phyloP scores from a whole-genome alignment of 2,797 vertebrate genomes.

The Thripadectes ignobilis region DNA sequence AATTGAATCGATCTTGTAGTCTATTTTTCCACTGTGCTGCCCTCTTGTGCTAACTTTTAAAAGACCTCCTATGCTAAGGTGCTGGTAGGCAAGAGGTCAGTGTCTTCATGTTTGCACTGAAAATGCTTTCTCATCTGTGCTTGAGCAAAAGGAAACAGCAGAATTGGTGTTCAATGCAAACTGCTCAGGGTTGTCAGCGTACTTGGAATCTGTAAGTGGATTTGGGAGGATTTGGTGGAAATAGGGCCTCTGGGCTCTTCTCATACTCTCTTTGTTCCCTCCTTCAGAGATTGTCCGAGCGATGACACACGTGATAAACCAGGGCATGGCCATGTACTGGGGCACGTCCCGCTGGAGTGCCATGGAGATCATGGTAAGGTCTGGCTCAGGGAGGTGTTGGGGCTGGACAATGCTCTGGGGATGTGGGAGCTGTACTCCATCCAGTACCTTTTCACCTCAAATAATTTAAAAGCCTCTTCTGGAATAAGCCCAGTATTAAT shows the following conservation, averaged over 20 bases:
- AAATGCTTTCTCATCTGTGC: not conserved
- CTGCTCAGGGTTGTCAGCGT: accelerated
- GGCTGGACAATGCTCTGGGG: not conserved
- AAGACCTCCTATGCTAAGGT: accelerated
- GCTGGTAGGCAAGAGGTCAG: accelerated
- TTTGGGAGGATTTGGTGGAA: not conserved
- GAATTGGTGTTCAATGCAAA: accelerated
- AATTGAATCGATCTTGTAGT: not conserved
- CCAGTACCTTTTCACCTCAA: not conserved
- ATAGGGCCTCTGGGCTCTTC: not conserved
- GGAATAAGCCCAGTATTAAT: accelerated
- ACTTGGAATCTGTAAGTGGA: accelerated
- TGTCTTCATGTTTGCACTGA: accelerated
- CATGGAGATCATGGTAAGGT: constrained; percentile 96
- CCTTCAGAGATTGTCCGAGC: constrained; percentile 92
- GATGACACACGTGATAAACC: constrained; percentile 98
- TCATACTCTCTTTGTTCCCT: not conserved
- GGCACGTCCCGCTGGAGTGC: constrained; percentile 97
- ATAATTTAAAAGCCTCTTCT: accelerated
- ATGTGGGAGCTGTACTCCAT: accelerated
- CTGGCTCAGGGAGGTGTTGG: accelerated
- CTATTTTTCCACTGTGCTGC: constrained; percentile 57
- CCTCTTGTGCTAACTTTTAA: constrained; percentile 57
- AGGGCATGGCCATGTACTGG: constrained; percentile 99
- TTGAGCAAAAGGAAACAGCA: not conserved